Conservation (phyloP, 2,888 invertebrate genomes). For the Dolichomitus sp. region DNA sequence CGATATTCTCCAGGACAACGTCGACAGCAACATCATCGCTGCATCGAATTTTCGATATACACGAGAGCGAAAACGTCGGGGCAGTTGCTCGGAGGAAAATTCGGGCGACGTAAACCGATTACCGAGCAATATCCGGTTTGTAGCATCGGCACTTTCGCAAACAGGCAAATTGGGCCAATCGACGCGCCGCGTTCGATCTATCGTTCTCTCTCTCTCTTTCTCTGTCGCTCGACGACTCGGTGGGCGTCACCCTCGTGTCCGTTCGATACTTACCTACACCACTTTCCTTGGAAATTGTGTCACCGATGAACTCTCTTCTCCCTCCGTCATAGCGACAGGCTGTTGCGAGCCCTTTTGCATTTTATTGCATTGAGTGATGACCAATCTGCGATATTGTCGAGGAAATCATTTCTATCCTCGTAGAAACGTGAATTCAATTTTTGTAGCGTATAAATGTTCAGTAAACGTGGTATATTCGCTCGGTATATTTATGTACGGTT, state of each 20-base stretch:
- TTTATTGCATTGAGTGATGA: conserved; percentile 13
- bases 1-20: background rate
- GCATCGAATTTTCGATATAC: conserved; percentile 16
- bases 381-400: conserved; percentile 25
- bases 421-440: background rate
- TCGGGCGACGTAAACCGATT: conserved; percentile 65
- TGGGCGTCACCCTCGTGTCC: conserved; percentile 55
- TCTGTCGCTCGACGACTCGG: conserved; percentile 11
- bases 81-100: conserved; percentile 48
- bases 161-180: conserved; percentile 72
- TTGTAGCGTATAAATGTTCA: background rate
- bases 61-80: conserved; percentile 10
- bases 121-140: conserved; percentile 67
- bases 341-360: conserved; percentile 6
- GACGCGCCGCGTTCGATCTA: conserved; percentile 51
- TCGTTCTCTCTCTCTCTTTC: conserved; percentile 3
- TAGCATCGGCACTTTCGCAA: conserved; percentile 53
- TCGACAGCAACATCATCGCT: background rate
- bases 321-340: background rate
- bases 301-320: conserved; percentile 35
- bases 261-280: conserved; percentile 63
- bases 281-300: conserved; percentile 54
- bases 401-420: conserved; percentile 12
- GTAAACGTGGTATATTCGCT: background rate
- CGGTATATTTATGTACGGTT: background rate